phyloP scores from a whole-genome alignment of 2,888 invertebrate species.

The Agapetus fuscipes region DNA sequence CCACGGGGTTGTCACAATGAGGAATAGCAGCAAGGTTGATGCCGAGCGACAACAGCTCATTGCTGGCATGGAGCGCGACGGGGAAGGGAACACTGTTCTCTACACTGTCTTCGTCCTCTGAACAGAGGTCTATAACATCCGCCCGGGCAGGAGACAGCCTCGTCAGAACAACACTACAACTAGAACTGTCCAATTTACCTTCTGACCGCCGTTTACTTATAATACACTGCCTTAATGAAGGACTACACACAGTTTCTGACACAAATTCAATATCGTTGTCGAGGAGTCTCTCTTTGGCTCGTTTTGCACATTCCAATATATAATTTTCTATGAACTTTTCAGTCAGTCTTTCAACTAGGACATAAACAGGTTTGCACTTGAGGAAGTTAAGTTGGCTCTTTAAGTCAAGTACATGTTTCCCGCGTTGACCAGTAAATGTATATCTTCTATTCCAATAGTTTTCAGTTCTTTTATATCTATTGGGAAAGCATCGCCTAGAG shows the following conservation, averaged over 20 bases:
- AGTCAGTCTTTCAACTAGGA: conserved; percentile 37
- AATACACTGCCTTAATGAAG: background rate
- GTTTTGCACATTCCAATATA: conserved; percentile 31
- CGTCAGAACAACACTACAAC: too few species aligned
- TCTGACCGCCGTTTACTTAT: background rate
- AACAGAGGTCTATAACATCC: conserved; percentile 56
- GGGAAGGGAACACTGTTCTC: conserved; percentile 33
- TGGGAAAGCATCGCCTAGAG: conserved; percentile 30
- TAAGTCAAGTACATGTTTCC: conserved; percentile 36
- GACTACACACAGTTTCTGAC: conserved; percentile 23
- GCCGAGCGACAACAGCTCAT: conserved; percentile 35
- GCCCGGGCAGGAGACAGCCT: too few species aligned
- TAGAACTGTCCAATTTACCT: too few species aligned
- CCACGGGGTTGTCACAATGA: conserved; percentile 31
- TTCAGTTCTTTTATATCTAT: conserved; percentile 37
- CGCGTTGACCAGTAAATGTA: conserved; percentile 36
- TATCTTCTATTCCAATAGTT: conserved; percentile 40
- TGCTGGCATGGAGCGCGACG: conserved; percentile 32
- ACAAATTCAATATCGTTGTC: conserved; percentile 41
- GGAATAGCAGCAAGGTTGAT: conserved; percentile 33
- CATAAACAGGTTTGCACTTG: conserved; percentile 41
- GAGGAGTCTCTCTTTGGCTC: conserved; percentile 27
- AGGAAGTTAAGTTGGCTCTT: conserved; percentile 42
- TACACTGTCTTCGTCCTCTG: conserved; percentile 43
- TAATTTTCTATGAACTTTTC: conserved; percentile 35